Conservation (phyloP, 1,140 invertebrate species). For the Drosophila ambigua region DNA sequence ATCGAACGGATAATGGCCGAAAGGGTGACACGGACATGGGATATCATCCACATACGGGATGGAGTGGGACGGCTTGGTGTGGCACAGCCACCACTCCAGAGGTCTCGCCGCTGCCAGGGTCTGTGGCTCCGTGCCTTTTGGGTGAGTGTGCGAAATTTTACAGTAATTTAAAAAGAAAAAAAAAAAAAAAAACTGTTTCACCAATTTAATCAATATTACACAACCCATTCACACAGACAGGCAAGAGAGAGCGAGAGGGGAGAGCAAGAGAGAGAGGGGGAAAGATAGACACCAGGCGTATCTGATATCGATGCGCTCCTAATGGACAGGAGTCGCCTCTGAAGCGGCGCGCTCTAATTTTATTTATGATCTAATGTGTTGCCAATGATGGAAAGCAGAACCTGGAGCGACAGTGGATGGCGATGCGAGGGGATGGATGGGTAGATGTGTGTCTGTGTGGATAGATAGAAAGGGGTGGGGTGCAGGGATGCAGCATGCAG, state of each 20-base stretch:
- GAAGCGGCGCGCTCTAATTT: constrained; percentile 66
- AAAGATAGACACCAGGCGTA: constrained; percentile 56
- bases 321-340: constrained; percentile 55
- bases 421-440: constrained; percentile 3
- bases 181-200: constrained; percentile 58
- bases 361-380: constrained; percentile 80
- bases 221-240: constrained; percentile 54
- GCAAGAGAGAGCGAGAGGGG: not conserved
- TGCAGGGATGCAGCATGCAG: constrained; percentile 12
- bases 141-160: constrained; percentile 82
- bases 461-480: not conserved
- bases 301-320: constrained; percentile 74
- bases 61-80: not conserved
- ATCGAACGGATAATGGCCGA: constrained; percentile 63
- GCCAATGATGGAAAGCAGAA: constrained; percentile 47
- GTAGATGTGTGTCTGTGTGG: not conserved
- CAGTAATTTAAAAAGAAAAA: constrained; percentile 73
- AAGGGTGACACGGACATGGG: constrained; percentile 70
- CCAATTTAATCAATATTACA: constrained; percentile 83
- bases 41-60: not conserved
- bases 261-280: not conserved
- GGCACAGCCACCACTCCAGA: constrained; percentile 24
- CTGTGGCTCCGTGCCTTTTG: constrained; percentile 6
- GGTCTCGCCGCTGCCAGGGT: not conserved
- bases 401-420: not conserved